phyloP scores from a whole-genome alignment of 1,140 invertebrate genomes.

The Lepidotrigona ventralis region DNA sequence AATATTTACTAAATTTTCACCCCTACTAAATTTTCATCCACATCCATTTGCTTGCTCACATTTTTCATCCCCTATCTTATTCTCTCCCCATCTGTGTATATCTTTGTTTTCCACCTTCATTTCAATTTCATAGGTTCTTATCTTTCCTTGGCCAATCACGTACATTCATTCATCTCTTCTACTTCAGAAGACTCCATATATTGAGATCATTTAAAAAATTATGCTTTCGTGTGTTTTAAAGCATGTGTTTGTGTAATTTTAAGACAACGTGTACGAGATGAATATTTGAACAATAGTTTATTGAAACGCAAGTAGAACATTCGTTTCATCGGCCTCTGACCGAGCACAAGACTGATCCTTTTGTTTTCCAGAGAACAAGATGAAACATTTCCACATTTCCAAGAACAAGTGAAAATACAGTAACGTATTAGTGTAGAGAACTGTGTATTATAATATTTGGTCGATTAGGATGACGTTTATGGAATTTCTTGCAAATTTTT shows the following conservation, averaged over 20 bases:
- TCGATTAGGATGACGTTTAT: background rate
- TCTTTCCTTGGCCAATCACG: background rate
- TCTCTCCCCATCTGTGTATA: background rate
- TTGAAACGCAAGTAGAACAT: background rate
- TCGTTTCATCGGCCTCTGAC: background rate
- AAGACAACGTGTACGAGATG: background rate
- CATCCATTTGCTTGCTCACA: background rate
- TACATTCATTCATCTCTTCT: background rate
- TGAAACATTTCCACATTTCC: too few relatives aligned
- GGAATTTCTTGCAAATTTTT: too few relatives aligned
- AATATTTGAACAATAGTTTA: background rate
- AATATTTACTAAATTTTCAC: background rate
- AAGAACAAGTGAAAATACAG: background rate
- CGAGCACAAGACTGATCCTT: background rate
- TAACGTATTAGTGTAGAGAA: background rate
- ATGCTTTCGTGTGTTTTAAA: too few relatives aligned
- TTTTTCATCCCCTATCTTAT: too few relatives aligned
- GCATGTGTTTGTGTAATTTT: too few relatives aligned
- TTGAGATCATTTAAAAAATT: too few relatives aligned
- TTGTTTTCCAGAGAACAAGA: background rate
- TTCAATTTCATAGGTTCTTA: background rate
- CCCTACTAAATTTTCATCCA: too few relatives aligned
- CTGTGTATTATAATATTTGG: background rate
- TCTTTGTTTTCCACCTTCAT: background rate
- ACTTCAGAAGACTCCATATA: background rate